Conservation (phyloP, 2,888 invertebrate genomes). For the Melipona beecheii region DNA sequence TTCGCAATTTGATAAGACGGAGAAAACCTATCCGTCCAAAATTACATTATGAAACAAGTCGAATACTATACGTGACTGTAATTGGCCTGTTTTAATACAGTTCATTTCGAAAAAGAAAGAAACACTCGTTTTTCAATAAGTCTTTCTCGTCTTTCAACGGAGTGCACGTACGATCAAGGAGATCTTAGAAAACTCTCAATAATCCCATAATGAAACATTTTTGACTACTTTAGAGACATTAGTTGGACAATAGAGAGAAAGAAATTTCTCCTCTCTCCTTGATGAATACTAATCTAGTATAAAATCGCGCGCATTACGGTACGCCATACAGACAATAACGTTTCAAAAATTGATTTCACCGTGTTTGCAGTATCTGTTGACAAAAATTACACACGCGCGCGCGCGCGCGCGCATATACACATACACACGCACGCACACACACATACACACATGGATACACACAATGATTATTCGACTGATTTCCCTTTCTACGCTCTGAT, state of each 20-base stretch:
- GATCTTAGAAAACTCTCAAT: conserved; percentile 38
- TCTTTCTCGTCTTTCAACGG: background rate
- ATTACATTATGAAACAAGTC: background rate
- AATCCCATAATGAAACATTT: conserved; percentile 42
- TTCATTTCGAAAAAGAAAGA: background rate
- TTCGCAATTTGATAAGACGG: background rate
- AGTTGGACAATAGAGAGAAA: conserved; percentile 34
- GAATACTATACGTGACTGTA: background rate
- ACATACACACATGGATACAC: background rate
- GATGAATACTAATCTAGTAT: conserved; percentile 14
- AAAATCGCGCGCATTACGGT: conserved; percentile 43
- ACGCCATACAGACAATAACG: conserved; percentile 68
- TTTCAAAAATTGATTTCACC: conserved; percentile 40
- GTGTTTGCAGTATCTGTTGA: conserved; percentile 22
- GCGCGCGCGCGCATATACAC: background rate
- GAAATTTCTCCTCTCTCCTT: background rate
- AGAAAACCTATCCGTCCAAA: conserved; percentile 11
- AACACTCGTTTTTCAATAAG: background rate
- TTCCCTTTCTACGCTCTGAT: conserved; percentile 25
- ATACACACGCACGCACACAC: background rate
- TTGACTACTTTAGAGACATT: conserved; percentile 41
- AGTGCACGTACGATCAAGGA: conserved; percentile 51
- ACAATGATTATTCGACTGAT: background rate
- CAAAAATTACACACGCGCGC: background rate
- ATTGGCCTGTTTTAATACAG: background rate